phyloP scores from a whole-genome alignment of 2,888 invertebrate genomes.

The Chaetoderma sp. region DNA sequence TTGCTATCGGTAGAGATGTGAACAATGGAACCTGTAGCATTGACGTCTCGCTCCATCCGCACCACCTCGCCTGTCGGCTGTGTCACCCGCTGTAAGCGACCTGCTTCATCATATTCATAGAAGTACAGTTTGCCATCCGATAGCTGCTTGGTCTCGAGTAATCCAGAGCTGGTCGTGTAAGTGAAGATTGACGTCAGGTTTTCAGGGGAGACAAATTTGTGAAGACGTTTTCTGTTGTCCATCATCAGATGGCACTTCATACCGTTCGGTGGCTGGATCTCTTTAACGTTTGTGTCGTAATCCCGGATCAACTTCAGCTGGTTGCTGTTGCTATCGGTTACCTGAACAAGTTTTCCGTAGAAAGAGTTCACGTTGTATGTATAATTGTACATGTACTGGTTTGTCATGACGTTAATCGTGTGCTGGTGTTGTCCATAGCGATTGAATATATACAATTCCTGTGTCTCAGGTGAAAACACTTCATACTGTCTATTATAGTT shows the following conservation, averaged over 20 bases:
- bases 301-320: slow-evolving; percentile 88
- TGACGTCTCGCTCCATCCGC: slow-evolving; percentile 68
- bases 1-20: slow-evolving; percentile 66
- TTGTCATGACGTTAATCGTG: slow-evolving; percentile 95
- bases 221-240: slow-evolving; percentile 92
- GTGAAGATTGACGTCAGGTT: slow-evolving; percentile 94
- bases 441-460: slow-evolving; percentile 79
- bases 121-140: slow-evolving; percentile 82
- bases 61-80: slow-evolving; percentile 94
- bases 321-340: slow-evolving; percentile 89
- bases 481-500: slow-evolving; percentile 76
- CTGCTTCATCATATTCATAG: slow-evolving; percentile 91
- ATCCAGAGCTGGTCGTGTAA: slow-evolving; percentile 88
- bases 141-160: slow-evolving; percentile 75
- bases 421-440: slow-evolving; percentile 93
- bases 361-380: slow-evolving; percentile 96
- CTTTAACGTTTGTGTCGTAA: slow-evolving; percentile 83
- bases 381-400: slow-evolving; percentile 93
- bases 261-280: slow-evolving; percentile 72
- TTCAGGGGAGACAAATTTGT: slow-evolving; percentile 87
- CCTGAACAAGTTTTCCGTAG: slow-evolving; percentile 92
- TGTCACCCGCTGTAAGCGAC: slow-evolving; percentile 86
- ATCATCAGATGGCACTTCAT: slow-evolving; percentile 76
- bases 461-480: slow-evolving; percentile 92
- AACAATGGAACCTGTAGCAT: slow-evolving; percentile 67